Evolutionary conservation across 2,113 vertebrate species (phyloP), one percentile per base, ranked within the genome.

Genomic region (Anguilla japonica): DNA sequence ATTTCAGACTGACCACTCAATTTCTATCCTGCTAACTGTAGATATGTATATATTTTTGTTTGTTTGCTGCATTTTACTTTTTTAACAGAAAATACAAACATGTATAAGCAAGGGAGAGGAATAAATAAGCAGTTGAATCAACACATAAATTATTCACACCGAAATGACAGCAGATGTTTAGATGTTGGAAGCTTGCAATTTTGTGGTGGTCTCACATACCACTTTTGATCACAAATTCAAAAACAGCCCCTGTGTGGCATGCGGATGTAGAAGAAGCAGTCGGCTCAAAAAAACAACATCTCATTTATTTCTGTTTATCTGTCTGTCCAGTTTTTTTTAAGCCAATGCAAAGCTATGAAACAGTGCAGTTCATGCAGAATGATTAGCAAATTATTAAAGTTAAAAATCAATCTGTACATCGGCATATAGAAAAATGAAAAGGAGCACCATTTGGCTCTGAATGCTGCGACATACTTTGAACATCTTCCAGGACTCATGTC

Each of bases 181-280:
- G 88, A 88, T 88, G 79, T 85, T 85, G 81, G 91, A 93, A 92
- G 91, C 93, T 83, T 90, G 88, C 89, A 92, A 89, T 93, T 93
- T 90, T 83, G 91, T 78, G 88, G 90, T 93, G 91, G 92, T 92
- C 92, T 91, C 86, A 14, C 79, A 89, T 83, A 84, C 89, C 89
- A 94, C 90, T 94, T 95, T 93, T 94, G 90, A 95, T 94, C 93
- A 95, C 91, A 87, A 92, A 95, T 93, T 94, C 92, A 95, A 92
- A 94, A 93, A 90, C 91, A 92, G 92, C 89, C 91, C 91, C 94
- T 90, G 88, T 80, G 92, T 93, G 92, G 86, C 84, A 26, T 63
- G 26, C 16, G 41, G 89, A 89, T 46, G 88, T 83, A 60, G 26
- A 29, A 57, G 82, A 60, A 83, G 82, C 90, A 91, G 91, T 87